Percentiles rank a stretch among this genome's conserved stretches.
Evolutionary conservation across 30 jellyfish, hydroid and myxozoan genomes (phyloP).

Genomic region (Chrysaora quinquecirrha): DNA sequence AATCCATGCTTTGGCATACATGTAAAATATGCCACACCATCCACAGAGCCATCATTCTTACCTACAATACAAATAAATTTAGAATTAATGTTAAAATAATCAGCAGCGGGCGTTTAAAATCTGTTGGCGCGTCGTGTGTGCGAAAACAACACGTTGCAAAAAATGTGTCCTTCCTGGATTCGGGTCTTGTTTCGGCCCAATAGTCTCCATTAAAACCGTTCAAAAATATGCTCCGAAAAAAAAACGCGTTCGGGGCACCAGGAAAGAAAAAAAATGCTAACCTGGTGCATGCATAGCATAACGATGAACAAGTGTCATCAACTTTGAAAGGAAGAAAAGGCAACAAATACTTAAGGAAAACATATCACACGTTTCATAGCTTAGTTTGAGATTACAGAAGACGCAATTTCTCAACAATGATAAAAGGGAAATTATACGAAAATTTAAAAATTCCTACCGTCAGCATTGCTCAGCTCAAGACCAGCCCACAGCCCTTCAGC

Average conservation of each 20-base stretch:
- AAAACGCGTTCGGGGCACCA: neutral
- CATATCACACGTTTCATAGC: too few relatives aligned
- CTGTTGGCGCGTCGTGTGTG: neutral
- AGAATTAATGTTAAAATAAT: neutral
- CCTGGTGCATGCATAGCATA: neutral
- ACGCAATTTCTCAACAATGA: too few relatives aligned
- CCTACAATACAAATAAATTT: too few relatives aligned
- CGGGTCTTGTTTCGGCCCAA: neutral
- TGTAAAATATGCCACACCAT: slow-evolving; percentile 88
- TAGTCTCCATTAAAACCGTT: neutral
- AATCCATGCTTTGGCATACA: slow-evolving; percentile 85
- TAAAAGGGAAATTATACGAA: too few relatives aligned
- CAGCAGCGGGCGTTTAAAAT: neutral
- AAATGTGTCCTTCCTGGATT: neutral
- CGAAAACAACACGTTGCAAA: neutral
- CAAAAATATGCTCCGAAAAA: neutral
- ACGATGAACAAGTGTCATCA: too few relatives aligned
- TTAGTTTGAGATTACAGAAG: too few relatives aligned
- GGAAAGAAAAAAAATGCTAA: neutral
- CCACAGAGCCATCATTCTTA: slow-evolving; percentile 92
- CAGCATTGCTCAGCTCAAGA: slow-evolving; percentile 72
- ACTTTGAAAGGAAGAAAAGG: neutral
- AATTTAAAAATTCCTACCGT: too few relatives aligned
- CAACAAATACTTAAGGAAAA: too few relatives aligned
- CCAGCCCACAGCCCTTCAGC: slow-evolving; percentile 99